phyloP scores from a whole-genome alignment of 2,113 vertebrate genomes.

The Dipodomys spectabilis region DNA sequence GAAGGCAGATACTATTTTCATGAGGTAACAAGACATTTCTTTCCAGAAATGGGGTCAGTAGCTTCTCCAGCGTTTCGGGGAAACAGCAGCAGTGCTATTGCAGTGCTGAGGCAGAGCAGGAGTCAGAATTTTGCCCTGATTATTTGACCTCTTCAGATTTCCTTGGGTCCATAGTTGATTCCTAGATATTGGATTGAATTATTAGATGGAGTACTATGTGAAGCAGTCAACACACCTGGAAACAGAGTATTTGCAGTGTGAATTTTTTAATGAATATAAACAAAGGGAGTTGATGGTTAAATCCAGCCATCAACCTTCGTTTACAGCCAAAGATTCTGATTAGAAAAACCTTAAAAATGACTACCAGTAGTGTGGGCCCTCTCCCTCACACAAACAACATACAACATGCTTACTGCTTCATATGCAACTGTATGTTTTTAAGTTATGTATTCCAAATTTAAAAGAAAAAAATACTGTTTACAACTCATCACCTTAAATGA shows the following conservation, averaged over 20 bases:
- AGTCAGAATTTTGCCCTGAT: neutral
- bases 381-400: too few relatives aligned
- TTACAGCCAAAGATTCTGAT: neutral
- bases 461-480: neutral
- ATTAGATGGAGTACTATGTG: neutral
- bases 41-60: slow-evolving; percentile 40
- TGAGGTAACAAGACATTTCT: neutral
- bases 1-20: neutral
- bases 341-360: neutral
- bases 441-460: neutral
- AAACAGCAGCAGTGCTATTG: neutral
- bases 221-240: neutral
- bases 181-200: neutral
- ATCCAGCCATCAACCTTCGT: neutral
- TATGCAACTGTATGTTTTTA: neutral
- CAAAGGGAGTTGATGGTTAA: neutral
- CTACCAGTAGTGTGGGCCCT: neutral
- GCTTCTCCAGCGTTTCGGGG: neutral
- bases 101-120: neutral
- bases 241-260: neutral
- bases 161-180: neutral
- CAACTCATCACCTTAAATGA: neutral
- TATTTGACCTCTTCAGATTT: slow-evolving; percentile 28
- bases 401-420: neutral
- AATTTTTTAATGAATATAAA: slow-evolving; percentile 12